A percentile compares a stretch with the other conserved stretches of the same genome.
These are phyloP conservation scores for Stratiomys singularior DNA, from an alignment of 2,888 invertebrate species.

Conservation along the genomic window DNA sequence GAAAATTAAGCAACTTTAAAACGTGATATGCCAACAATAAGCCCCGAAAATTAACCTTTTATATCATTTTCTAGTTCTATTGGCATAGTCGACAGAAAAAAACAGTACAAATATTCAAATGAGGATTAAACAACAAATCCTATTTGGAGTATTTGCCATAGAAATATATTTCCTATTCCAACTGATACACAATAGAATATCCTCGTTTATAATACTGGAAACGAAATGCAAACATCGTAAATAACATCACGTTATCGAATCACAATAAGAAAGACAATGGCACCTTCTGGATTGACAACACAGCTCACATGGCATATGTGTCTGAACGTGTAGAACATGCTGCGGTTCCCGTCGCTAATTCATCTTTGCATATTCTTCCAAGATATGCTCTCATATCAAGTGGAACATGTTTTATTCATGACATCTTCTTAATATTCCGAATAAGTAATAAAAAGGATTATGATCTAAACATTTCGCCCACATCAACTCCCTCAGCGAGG, in stretches of 20 bases:
- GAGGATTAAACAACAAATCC: too few species aligned
- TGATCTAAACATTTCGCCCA: slow-evolving; percentile 1
- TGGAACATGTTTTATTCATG: slow-evolving; percentile 51
- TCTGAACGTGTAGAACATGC: neutral
- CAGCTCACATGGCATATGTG: neutral
- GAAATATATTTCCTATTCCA: too few species aligned
- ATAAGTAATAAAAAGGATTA: slow-evolving; percentile 51
- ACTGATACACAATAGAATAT: too few species aligned
- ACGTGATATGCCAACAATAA: too few species aligned
- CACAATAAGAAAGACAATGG: neutral
- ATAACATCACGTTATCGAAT: neutral
- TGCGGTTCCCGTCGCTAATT: slow-evolving; percentile 38
- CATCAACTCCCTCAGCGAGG: neutral
- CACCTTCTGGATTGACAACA: slow-evolving; percentile 17
- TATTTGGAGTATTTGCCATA: too few species aligned
- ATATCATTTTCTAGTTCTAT: too few species aligned
- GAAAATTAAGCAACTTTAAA: too few species aligned
- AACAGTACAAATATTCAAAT: too few species aligned
- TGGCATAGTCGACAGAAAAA: too few species aligned
- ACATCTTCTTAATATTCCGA: slow-evolving; percentile 49
- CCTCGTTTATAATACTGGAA: too few species aligned
- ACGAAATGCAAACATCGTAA: neutral
- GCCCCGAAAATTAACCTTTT: too few species aligned
- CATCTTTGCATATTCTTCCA: slow-evolving; percentile 49
- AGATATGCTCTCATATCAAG: slow-evolving; percentile 46